These are phyloP conservation scores for Tragelaphus oryx DNA, from an alignment of 2,797 vertebrate species.

Conservation along the genomic window DNA sequence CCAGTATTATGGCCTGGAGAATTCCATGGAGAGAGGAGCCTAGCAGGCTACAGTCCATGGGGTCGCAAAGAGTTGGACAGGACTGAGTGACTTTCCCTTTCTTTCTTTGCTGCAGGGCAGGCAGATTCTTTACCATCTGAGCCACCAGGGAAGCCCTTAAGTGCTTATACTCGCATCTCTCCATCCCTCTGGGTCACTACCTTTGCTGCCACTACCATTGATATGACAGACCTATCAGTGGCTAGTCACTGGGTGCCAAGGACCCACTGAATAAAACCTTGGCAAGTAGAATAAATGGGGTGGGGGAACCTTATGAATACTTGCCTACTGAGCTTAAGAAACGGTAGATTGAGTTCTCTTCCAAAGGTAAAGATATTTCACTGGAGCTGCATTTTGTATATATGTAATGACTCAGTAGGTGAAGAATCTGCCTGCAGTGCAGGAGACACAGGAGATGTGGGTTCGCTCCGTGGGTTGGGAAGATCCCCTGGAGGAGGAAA, in stretches of 20 bases:
- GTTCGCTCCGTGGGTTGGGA: not conserved
- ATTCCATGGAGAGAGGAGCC: not conserved
- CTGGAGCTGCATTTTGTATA: constrained; percentile 47
- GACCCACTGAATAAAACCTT: constrained; percentile 27
- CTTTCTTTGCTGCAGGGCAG: not conserved
- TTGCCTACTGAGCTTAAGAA: constrained; percentile 6
- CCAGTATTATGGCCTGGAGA: not conserved
- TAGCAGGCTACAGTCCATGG: not conserved
- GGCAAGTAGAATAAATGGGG: not conserved
- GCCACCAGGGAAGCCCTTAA: not conserved
- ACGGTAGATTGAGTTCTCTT: not conserved
- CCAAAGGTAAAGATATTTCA: constrained; percentile 49
- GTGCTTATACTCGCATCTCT: not conserved
- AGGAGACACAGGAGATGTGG: not conserved
- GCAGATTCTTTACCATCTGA: not conserved
- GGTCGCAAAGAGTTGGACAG: not conserved
- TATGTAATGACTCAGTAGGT: not conserved
- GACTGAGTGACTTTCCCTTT: not conserved
- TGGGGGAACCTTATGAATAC: not conserved
- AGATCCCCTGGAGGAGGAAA: not conserved
- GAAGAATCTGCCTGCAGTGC: not conserved
- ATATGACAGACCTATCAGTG: not conserved
- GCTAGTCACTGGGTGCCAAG: constrained; percentile 41
- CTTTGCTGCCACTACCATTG: not conserved
- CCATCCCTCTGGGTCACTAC: constrained; percentile 28